phyloP scores from a whole-genome alignment of 2,113 vertebrate genomes.

The Amia ocellicauda region DNA sequence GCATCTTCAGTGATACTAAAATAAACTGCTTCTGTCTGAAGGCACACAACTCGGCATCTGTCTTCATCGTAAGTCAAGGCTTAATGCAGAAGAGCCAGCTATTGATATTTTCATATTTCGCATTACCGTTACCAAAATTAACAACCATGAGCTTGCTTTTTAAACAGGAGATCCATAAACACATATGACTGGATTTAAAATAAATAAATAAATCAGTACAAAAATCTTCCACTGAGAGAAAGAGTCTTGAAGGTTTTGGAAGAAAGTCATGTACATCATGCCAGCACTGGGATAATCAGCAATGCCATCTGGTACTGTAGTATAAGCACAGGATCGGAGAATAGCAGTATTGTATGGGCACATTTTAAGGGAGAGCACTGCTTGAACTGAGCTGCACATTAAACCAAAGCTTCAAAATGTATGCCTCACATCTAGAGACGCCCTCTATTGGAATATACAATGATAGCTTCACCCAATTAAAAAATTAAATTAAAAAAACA shows the following conservation, averaged over 20 bases:
- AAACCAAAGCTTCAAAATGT: no score
- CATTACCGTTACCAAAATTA: slow-evolving; percentile 5
- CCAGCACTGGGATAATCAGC: slow-evolving; percentile 15
- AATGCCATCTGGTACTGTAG: slow-evolving; percentile 16
- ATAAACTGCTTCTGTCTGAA: slow-evolving; percentile 9
- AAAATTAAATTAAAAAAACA: no score
- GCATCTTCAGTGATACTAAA: slow-evolving; percentile 1
- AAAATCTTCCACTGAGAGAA: slow-evolving; percentile 21
- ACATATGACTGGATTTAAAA: no score
- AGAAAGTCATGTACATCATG: slow-evolving; percentile 8
- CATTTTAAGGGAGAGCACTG: no score
- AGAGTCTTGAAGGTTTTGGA: slow-evolving; percentile 13
- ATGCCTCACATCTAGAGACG: neutral
- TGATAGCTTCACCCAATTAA: neutral
- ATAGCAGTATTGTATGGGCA: no score
- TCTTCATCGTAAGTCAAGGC: neutral
- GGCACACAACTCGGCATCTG: neutral
- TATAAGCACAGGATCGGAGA: no score
- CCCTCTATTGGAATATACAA: neutral
- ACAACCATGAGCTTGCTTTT: neutral
- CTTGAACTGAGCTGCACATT: no score
- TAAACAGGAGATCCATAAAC: no score
- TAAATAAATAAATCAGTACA: slow-evolving; percentile 29
- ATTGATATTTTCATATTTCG: slow-evolving; percentile 7
- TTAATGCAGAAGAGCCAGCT: neutral